Evolutionary conservation across 2,797 vertebrate genomes (phyloP).

Genomic region (Craterocephalus amniculus): DNA sequence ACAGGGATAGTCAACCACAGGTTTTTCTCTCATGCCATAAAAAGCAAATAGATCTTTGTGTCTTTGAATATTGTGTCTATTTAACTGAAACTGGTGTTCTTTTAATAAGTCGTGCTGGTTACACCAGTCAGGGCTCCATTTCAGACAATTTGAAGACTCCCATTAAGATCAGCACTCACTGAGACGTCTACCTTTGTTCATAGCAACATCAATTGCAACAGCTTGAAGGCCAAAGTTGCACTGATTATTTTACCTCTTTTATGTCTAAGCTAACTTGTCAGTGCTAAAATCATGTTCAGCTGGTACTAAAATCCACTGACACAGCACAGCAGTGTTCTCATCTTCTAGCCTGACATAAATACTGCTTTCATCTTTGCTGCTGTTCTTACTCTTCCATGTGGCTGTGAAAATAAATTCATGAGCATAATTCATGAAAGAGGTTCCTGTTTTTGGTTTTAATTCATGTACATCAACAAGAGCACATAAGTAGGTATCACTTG

Average conservation of each 20-base stretch:
- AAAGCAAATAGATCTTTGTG: too few relatives aligned
- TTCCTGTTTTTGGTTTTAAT: slow-evolving; percentile 26
- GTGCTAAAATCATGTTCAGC: slow-evolving; percentile 18
- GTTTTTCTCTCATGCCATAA: too few relatives aligned
- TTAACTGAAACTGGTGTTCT: too few relatives aligned
- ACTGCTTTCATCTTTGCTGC: slow-evolving; percentile 39
- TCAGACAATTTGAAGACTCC: neutral
- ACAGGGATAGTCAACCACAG: too few relatives aligned
- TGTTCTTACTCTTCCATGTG: slow-evolving; percentile 36
- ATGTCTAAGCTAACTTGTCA: neutral
- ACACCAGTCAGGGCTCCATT: too few relatives aligned
- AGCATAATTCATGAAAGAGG: slow-evolving; percentile 15
- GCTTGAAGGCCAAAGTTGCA: neutral
- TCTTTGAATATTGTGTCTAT: too few relatives aligned
- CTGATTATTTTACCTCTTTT: neutral
- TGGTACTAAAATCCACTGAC: slow-evolving; percentile 27
- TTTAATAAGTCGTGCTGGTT: too few relatives aligned
- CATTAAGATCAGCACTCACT: neutral
- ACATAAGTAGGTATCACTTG: slow-evolving; percentile 7
- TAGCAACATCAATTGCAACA: neutral
- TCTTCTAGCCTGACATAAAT: slow-evolving; percentile 35
- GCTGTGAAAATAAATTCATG: slow-evolving; percentile 56
- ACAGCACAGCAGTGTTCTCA: slow-evolving; percentile 6
- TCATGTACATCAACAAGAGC: slow-evolving; percentile 17
- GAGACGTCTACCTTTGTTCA: neutral